Evolutionary conservation across 2,113 vertebrate species (phyloP).

Genomic region (Corythornis cristatus): DNA sequence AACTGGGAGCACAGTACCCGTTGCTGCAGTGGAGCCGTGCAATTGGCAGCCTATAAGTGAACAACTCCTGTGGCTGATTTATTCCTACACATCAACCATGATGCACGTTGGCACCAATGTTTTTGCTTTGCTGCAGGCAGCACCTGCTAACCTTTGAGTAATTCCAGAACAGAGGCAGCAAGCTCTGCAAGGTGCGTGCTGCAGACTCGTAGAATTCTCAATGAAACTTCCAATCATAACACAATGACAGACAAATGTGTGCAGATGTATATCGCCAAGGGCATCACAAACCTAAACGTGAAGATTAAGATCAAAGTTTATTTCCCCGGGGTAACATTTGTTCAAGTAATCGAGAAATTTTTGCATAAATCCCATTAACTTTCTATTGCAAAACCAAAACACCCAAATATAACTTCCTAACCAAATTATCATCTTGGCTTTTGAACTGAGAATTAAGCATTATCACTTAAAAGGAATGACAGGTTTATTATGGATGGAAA

Average conservation of each 20-base stretch:
- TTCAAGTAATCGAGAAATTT: slow-evolving; percentile 34
- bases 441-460: slow-evolving; percentile 17
- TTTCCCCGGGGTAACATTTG: slow-evolving; percentile 26
- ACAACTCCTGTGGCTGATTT: neutral
- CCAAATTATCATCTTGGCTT: slow-evolving; percentile 18
- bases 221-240: slow-evolving; percentile 35
- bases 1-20: neutral
- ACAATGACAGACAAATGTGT: slow-evolving; percentile 22
- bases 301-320: slow-evolving; percentile 42
- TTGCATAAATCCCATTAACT: slow-evolving; percentile 53
- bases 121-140: neutral
- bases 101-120: neutral
- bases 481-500: slow-evolving; percentile 20
- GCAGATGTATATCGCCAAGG: neutral
- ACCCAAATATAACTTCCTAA: slow-evolving; percentile 33
- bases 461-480: slow-evolving; percentile 21
- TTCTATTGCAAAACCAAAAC: slow-evolving; percentile 24
- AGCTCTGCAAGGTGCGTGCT: neutral
- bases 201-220: neutral
- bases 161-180: neutral
- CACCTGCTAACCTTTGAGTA: neutral
- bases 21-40: neutral
- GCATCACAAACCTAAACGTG: neutral
- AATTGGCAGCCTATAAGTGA: neutral
- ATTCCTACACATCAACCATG: neutral